A percentile compares a stretch with the other conserved stretches of the same genome.
Conservation (phyloP, 2,797 vertebrate species). For the Microtus californicus region DNA sequence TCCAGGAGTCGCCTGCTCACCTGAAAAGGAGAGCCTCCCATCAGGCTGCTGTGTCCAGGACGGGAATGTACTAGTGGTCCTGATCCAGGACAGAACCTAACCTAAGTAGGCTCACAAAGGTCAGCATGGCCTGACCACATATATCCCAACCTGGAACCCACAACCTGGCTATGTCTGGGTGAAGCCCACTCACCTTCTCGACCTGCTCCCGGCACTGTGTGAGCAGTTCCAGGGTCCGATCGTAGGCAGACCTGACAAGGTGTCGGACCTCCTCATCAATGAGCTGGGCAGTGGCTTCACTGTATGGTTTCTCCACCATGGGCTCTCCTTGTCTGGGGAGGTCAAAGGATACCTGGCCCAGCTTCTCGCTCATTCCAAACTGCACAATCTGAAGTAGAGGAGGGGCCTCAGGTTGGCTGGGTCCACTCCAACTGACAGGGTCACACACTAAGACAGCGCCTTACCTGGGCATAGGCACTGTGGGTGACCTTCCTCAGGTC, state of each 20-base stretch:
- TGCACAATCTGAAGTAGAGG: slow-evolving; percentile 87
- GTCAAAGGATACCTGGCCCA: slow-evolving; percentile 92
- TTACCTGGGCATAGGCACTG: slow-evolving; percentile 91
- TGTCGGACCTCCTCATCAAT: slow-evolving; percentile 88
- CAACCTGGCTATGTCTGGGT: neutral
- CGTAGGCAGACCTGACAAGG: slow-evolving; percentile 86
- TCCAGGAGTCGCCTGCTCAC: slow-evolving; percentile 90
- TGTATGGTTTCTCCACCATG: slow-evolving; percentile 89
- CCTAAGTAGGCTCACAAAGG: neutral
- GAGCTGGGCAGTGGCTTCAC: slow-evolving; percentile 90
- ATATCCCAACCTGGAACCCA: neutral
- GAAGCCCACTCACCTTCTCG: slow-evolving; percentile 86
- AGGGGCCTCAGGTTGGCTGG: neutral
- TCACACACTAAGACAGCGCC: neutral
- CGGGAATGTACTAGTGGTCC: neutral
- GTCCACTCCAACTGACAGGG: rapidly evolving
- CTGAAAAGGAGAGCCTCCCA: slow-evolving; percentile 72
- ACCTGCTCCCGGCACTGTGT: slow-evolving; percentile 87
- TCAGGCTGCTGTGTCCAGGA: neutral
- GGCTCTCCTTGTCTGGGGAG: slow-evolving; percentile 86
- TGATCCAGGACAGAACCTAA: neutral
- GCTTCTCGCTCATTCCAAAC: slow-evolving; percentile 91
- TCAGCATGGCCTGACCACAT: neutral
- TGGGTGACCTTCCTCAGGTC: slow-evolving; percentile 91
- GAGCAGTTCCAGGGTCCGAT: slow-evolving; percentile 86